Conservation (phyloP, 1,140 invertebrate species). For the Aphis gossypii region DNA sequence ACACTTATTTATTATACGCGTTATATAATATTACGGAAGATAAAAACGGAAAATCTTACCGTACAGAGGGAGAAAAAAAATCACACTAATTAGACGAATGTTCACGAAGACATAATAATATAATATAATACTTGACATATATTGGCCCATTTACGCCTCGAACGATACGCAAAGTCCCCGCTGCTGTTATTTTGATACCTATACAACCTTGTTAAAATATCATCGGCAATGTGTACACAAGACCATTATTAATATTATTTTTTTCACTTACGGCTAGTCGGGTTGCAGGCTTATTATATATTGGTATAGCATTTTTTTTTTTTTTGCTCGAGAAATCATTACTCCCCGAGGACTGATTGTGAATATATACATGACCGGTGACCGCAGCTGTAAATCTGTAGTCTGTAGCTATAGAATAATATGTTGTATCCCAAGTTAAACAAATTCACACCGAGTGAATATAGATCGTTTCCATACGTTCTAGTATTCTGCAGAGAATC, state of each 20-base stretch:
- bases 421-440: neutral
- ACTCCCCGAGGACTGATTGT: neutral
- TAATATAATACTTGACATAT: neutral
- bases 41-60: too few relatives aligned
- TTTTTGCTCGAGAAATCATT: neutral
- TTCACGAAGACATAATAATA: neutral
- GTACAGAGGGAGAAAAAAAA: neutral
- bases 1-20: constrained; percentile 11
- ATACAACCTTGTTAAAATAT: constrained; percentile 13
- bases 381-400: neutral
- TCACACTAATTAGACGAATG: constrained; percentile 23
- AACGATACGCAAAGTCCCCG: neutral
- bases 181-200: neutral
- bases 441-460: neutral
- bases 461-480: neutral
- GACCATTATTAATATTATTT: neutral
- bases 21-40: neutral
- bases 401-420: neutral
- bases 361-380: neutral
- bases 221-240: neutral
- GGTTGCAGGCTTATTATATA: neutral
- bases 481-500: neutral
- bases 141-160: neutral
- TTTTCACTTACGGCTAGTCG: neutral
- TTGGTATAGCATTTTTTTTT: neutral